Base-by-base conservation (phyloP, 2,797 vertebrate species). In the Dromococcyx pavoninus region DNA sequence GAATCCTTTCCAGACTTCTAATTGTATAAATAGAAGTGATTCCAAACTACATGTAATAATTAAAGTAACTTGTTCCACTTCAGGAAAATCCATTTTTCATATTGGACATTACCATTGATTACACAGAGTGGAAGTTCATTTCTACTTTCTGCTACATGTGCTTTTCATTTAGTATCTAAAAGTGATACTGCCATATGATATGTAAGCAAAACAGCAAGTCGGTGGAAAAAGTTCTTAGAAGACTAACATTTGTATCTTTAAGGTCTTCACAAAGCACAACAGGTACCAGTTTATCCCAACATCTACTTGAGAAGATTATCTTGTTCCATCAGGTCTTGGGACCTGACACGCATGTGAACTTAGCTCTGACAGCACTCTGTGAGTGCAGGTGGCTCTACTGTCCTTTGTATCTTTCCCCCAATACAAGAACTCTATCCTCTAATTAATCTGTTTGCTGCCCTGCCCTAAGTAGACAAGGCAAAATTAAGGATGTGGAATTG, bases 91-190 rank as follows among this genome's bases (percentile, higher is more conserved):
- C 89, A 77, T 94, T 96, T 95, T 95, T 97, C 94, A 90, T 69
- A 25, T 85, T 93, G 89, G 92, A 95, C 1, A 0, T 95, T 94
- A 86, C 91, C 83, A 91, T 60, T 78, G 61, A 91, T 96, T 95
- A 94, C 50, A 65, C 2, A 3, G 74, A 94, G 72, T 73, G 37
- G 30, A 93, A 95, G 79, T 92, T 44, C 67, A 32, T 95, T 95
- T 94, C 84, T 92, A 76, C 62, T 89, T 75, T 89, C 69, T 89
- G 56, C 53, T 90, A 92, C 97, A 97, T 83, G 39, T 96, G 97
- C 79, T 97, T 97, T 93, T 96, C 83, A 97, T 97, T 97, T 96
- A 64, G 33, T 80, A 80, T 95, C 93, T 88, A 97, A 94, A 97
- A 96, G 90, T 27, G 74, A 97, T 94, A 94, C 27, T 80, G 60